Evolutionary conservation across 2,797 vertebrate species (phyloP).

Genomic region (Cynopterus sphinx): DNA sequence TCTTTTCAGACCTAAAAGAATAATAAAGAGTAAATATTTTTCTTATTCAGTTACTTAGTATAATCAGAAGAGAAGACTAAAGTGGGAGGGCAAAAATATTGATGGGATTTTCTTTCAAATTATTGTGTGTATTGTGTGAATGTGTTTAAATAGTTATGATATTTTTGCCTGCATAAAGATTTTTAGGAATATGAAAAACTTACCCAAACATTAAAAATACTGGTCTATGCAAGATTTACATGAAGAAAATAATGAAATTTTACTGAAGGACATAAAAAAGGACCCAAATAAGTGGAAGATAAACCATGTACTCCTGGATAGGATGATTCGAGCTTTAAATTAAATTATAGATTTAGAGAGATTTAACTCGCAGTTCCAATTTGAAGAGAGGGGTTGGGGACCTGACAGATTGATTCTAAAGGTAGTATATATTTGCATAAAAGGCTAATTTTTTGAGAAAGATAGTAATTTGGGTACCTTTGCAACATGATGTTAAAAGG

Average conservation of each 20-base stretch:
- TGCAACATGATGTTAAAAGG: not conserved
- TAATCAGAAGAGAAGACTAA: not conserved
- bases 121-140: not conserved
- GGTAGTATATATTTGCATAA: not conserved
- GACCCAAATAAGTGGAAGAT: not conserved
- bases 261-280: not conserved
- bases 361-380: not conserved
- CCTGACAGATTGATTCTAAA: not conserved
- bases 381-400: not conserved
- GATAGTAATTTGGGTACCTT: not conserved
- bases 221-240: not conserved
- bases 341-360: not conserved
- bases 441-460: not conserved
- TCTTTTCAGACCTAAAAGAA: slow-evolving; percentile 7
- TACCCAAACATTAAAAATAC: not conserved
- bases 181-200: not conserved
- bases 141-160: not conserved
- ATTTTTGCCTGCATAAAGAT: not conserved
- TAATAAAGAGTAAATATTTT: slow-evolving; percentile 62
- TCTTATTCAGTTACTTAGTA: not conserved
- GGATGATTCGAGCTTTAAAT: not conserved
- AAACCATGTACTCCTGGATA: not conserved
- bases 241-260: not conserved
- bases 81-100: not conserved
- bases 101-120: not conserved